These are phyloP conservation scores for Casuarius casuarius DNA, from an alignment of 2,113 vertebrate species.

Conservation along the genomic window DNA sequence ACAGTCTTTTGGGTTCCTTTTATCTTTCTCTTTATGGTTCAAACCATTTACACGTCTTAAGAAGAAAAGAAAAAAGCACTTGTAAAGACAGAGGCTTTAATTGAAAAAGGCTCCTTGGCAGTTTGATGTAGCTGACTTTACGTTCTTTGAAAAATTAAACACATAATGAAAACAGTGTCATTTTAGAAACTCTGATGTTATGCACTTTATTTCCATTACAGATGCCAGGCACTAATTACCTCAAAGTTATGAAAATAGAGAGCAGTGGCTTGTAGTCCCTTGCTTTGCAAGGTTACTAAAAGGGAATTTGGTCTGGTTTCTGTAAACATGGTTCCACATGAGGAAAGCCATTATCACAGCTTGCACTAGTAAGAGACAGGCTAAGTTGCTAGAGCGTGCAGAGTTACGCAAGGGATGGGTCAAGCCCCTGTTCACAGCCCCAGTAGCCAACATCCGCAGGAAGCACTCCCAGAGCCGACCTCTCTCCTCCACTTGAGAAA, in stretches of 20 bases:
- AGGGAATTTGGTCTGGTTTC: neutral
- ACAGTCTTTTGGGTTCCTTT: neutral
- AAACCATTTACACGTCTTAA: constrained; percentile 20
- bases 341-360: neutral
- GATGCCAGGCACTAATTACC: neutral
- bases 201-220: neutral
- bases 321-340: neutral
- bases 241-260: neutral
- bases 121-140: constrained; percentile 57
- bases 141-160: constrained; percentile 53
- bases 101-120: constrained; percentile 53
- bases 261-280: neutral
- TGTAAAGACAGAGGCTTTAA: constrained; percentile 60
- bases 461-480: neutral
- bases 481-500: neutral
- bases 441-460: neutral
- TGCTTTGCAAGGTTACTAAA: neutral
- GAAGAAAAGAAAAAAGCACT: constrained; percentile 56
- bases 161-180: constrained; percentile 51
- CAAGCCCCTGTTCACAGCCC: neutral
- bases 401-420: rapidly evolving
- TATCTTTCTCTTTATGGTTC: constrained; percentile 56
- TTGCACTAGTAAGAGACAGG: neutral
- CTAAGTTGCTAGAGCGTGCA: rapidly evolving
- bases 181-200: constrained; percentile 18